These are phyloP conservation scores for Dryoscopus gambensis DNA, from an alignment of 2,113 vertebrate species.

Conservation along the genomic window DNA sequence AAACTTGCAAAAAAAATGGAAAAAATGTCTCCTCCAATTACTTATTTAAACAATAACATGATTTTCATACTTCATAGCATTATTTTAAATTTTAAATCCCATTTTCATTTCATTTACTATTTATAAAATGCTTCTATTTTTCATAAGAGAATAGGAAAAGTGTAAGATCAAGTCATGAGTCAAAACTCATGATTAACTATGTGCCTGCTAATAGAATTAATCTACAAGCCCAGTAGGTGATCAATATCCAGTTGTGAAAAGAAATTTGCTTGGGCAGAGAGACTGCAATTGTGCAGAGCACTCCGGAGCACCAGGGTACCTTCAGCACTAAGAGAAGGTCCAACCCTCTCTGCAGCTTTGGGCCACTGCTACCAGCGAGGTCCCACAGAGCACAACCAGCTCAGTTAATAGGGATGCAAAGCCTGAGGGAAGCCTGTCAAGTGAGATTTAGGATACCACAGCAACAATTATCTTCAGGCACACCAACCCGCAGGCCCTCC, in stretches of 20 bases:
- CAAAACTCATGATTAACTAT: neutral
- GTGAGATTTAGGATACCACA: neutral
- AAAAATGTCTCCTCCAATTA: neutral
- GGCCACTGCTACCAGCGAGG: neutral
- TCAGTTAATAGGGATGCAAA: neutral
- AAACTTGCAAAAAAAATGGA: neutral
- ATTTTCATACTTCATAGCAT: neutral
- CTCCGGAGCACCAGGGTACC: fast-evolving
- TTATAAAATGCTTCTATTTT: neutral
- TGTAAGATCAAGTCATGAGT: neutral
- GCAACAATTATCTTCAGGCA: neutral
- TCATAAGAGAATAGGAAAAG: neutral
- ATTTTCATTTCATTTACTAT: neutral
- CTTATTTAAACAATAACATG: neutral
- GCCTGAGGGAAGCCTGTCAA: neutral
- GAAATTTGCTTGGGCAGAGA: neutral
- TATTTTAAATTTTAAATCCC: neutral
- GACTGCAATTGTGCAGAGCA: neutral
- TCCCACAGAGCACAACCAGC: neutral
- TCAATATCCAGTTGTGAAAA: neutral
- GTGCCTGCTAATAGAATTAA: neutral
- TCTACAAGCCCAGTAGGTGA: neutral
- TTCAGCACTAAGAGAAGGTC: neutral
- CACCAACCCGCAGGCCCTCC: neutral
- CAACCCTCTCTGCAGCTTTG: neutral